phyloP scores from a whole-genome alignment of 2,113 vertebrate genomes.

The Notothenia rossii region DNA sequence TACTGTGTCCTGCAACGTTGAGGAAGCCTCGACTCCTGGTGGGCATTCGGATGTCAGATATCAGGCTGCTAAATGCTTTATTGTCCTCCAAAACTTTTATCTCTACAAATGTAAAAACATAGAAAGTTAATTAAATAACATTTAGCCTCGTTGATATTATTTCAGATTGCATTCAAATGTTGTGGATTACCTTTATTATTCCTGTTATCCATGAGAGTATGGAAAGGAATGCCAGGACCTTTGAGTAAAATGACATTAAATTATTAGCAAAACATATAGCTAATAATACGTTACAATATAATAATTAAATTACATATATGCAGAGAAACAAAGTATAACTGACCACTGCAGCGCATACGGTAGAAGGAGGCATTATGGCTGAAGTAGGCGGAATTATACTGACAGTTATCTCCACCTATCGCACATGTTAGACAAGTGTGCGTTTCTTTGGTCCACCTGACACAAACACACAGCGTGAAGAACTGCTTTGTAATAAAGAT shows the following conservation, averaged over 20 bases:
- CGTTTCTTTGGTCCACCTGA: slow-evolving; percentile 56
- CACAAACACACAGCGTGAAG: slow-evolving; percentile 11
- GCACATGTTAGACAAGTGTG: slow-evolving; percentile 89
- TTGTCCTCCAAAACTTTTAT: slow-evolving; percentile 88
- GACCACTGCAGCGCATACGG: slow-evolving; percentile 89
- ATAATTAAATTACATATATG: no score
- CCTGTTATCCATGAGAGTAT: slow-evolving; percentile 71
- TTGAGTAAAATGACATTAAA: slow-evolving; percentile 35
- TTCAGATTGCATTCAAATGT: background rate
- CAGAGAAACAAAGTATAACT: slow-evolving; percentile 14
- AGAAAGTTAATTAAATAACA: background rate
- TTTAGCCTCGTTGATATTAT: background rate
- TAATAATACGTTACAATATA: no score
- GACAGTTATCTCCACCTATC: slow-evolving; percentile 82
- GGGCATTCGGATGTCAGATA: slow-evolving; percentile 90
- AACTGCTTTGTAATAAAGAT: background rate
- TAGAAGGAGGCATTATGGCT: slow-evolving; percentile 89
- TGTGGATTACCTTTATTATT: slow-evolving; percentile 54
- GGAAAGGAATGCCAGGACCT: slow-evolving; percentile 91
- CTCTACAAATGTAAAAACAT: slow-evolving; percentile 75
- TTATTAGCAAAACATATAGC: background rate
- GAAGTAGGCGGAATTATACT: slow-evolving; percentile 91
- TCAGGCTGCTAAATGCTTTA: slow-evolving; percentile 72
- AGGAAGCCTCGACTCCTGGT: slow-evolving; percentile 76
- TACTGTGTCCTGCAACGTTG: slow-evolving; percentile 82